These are phyloP conservation scores for human (Homo sapiens) DNA, from an alignment of 2,113 vertebrate species.

Conservation along the genomic window GRCh38 chrX:91222001-91222500, in stretches of 20 bases:
- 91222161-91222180: background rate
- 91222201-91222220: background rate
- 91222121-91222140: too few relatives aligned
- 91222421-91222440: background rate
- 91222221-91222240: background rate
- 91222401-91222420: background rate
- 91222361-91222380: background rate
- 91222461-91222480: background rate
- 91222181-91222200: background rate
- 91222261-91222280: background rate
- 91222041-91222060: background rate
- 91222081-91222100: background rate
- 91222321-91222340: background rate
- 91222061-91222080: background rate
- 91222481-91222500: background rate
- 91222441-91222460: background rate
- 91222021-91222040: background rate
- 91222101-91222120: too few relatives aligned
- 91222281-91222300: background rate
- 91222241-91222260: background rate
- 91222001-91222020: background rate
- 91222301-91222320: background rate
- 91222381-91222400: background rate
- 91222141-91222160: background rate
- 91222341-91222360: background rate